Percentiles rank a stretch among this genome's conserved stretches.
Evolutionary conservation across 2,888 invertebrate genomes (phyloP).

Genomic region (Neoaliturus tenellus): DNA sequence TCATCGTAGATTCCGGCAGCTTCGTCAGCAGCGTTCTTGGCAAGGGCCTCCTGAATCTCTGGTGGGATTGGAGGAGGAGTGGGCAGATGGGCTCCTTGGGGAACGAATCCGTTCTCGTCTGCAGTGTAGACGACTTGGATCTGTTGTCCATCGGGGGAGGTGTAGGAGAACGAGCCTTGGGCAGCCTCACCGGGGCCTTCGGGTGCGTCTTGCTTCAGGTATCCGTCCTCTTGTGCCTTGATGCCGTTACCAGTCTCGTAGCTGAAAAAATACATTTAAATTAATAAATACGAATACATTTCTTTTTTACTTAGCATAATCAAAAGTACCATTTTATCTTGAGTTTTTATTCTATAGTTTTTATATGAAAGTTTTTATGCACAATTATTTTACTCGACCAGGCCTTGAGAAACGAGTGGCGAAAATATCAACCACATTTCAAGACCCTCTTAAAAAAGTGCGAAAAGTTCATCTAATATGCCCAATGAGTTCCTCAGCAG

Average conservation of each 20-base stretch:
- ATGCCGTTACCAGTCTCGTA: constrained; percentile 74
- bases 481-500: too few species aligned
- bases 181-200: constrained; percentile 73
- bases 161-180: constrained; percentile 85
- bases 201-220: constrained; percentile 76
- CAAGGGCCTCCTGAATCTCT: constrained; percentile 71
- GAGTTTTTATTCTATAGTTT: too few species aligned
- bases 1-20: constrained; percentile 56
- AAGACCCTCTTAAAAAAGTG: too few species aligned
- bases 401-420: too few species aligned
- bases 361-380: not conserved
- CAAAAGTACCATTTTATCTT: too few species aligned
- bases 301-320: too few species aligned
- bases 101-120: constrained; percentile 83
- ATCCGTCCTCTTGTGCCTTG: constrained; percentile 72
- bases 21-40: constrained; percentile 71
- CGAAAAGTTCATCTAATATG: too few species aligned
- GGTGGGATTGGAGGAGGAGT: constrained; percentile 71
- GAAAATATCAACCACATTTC: too few species aligned
- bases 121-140: constrained; percentile 78
- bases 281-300: too few species aligned
- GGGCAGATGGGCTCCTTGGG: constrained; percentile 74
- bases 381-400: too few species aligned
- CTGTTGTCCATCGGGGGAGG: constrained; percentile 80
- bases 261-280: constrained; percentile 67